phyloP scores from a whole-genome alignment of 2,113 vertebrate genomes.

The Petroica traversi region DNA sequence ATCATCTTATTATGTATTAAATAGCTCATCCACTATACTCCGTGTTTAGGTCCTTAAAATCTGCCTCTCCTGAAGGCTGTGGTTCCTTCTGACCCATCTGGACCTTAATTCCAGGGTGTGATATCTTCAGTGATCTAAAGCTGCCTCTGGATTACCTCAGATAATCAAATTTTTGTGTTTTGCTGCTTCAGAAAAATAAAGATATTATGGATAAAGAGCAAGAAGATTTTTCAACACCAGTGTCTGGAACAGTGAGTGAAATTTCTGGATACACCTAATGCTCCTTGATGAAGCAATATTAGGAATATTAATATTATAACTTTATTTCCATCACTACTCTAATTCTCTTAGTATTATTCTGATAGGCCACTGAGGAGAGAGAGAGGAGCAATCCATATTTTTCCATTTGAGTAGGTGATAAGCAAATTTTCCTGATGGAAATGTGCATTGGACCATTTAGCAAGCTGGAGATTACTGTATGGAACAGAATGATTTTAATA shows the following conservation, averaged over 20 bases:
- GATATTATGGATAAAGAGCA: background rate
- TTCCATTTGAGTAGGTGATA: constrained; percentile 12
- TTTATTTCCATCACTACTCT: background rate
- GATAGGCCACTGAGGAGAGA: background rate
- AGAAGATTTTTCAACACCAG: background rate
- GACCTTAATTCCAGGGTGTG: background rate
- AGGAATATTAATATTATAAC: background rate
- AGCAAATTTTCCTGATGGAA: constrained; percentile 49
- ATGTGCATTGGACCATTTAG: constrained; percentile 12
- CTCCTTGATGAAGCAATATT: background rate
- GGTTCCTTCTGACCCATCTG: background rate
- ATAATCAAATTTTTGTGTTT: background rate
- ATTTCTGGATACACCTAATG: background rate
- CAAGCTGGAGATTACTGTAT: constrained; percentile 39
- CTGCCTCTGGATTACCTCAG: background rate
- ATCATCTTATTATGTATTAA: constrained; percentile 30
- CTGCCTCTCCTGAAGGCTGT: background rate
- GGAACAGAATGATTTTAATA: constrained; percentile 43
- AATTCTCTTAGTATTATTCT: background rate
- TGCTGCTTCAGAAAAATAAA: background rate
- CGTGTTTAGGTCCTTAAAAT: background rate
- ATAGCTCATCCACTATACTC: background rate
- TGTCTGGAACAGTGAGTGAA: background rate
- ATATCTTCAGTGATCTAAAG: background rate
- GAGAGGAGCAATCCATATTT: background rate